Evolutionary conservation across 2,113 vertebrate species (phyloP), one percentile per base, ranked within the genome.

Genomic region (Piprites chloris): DNA sequence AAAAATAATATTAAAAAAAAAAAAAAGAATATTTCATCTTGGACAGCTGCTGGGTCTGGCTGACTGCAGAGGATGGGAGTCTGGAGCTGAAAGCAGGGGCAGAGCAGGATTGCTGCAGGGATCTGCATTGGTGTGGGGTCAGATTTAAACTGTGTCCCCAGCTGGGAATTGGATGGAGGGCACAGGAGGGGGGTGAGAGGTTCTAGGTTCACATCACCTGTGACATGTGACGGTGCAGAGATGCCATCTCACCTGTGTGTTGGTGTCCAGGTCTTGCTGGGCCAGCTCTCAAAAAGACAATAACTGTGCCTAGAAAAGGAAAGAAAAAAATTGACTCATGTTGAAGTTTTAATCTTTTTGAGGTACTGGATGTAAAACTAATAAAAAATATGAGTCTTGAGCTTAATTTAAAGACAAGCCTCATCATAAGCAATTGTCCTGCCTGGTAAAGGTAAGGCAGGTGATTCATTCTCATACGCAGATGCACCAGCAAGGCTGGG

Each of bases 351-450:
- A 56, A 35, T 86, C 17, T n/a, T 90, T 88, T 35, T 67, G 65
- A 49, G 35, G 26, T 46, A 14, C 23, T 0, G 0, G 13, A 78
- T 77, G 46, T 35, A 37, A 89, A 90, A 69, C 13, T 90, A 84
- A 80, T 61, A 55, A 49, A 84, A 87, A 85, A 44, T 37, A 18
- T 46, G 63, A 66, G 9, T 37, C 95, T 89, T 76, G 44, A 52
- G 24, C 65, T 93, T 89, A 82, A 86, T 96, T 81, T 87, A 83
- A 91, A 90, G 79, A 68, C 72, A 94, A 94, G 14, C 24, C 37
- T 65, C 6, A 9, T 73, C 63, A 77, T 75, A 63, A 59, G 37
- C 26, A 9, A 79, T 87, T 65, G 24, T 53, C 87, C 80, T 86
- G 75, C 65, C 56, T 85, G 12, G 9, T 66, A 58, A 87, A 75